Conservation (phyloP, 2,113 vertebrate species). For the Gnathonemus longibarbis region DNA sequence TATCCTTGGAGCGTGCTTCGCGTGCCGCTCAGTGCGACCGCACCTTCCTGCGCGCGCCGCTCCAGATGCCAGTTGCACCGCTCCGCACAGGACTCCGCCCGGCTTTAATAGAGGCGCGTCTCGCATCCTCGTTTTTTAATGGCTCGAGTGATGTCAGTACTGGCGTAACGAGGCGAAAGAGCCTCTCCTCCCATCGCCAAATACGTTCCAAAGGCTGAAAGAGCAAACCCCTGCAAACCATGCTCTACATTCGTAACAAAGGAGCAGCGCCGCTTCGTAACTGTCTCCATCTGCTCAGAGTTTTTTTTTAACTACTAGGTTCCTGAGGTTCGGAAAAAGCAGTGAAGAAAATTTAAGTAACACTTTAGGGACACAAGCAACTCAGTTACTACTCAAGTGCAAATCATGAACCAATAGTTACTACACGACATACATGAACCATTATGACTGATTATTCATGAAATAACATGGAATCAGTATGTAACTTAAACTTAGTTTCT, state of each 20-base stretch:
- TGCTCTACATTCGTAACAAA: not conserved
- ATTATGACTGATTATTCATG: not conserved
- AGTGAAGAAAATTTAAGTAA: not conserved
- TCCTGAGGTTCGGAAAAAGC: not conserved
- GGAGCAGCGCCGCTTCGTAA: not conserved
- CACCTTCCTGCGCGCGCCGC: slow-evolving; percentile 30
- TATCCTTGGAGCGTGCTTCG: not conserved
- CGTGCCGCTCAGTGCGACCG: slow-evolving; percentile 23
- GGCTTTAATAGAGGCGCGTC: slow-evolving; percentile 48
- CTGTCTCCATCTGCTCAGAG: not conserved
- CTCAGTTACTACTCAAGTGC: not conserved
- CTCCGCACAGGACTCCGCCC: slow-evolving; percentile 43
- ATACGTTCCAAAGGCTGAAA: not conserved
- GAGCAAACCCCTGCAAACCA: not conserved
- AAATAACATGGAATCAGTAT: not conserved
- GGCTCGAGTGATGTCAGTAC: slow-evolving; percentile 55
- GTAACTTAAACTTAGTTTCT: not conserved
- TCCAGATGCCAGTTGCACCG: not conserved
- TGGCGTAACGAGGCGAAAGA: slow-evolving; percentile 48
- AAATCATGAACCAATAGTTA: not conserved
- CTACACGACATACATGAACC: not conserved
- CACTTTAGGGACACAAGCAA: not conserved
- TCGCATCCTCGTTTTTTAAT: slow-evolving; percentile 45
- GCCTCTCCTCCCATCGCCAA: slow-evolving; percentile 28
- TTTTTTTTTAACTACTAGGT: not conserved